phyloP scores from a whole-genome alignment of 2,797 vertebrate species.

The Mormyrus hasselquistii region DNA sequence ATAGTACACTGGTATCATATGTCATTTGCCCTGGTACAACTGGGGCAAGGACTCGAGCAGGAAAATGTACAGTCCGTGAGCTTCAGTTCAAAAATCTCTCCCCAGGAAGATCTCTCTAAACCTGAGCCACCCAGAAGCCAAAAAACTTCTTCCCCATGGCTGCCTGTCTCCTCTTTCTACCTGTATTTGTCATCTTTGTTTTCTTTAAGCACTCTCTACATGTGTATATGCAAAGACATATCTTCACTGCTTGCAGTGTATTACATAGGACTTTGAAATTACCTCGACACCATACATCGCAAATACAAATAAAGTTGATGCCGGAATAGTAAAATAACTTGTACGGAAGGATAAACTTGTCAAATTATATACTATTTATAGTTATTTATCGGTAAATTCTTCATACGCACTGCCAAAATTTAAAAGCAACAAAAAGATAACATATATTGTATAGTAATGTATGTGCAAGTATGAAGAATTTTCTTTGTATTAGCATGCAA shows the following conservation, averaged over 20 bases:
- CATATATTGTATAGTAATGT: neutral
- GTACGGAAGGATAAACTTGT: neutral
- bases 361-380: neutral
- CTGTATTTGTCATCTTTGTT: neutral
- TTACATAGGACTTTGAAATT: neutral
- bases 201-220: neutral
- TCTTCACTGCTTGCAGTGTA: neutral
- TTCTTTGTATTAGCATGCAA: neutral
- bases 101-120: neutral
- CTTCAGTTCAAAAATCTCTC: neutral
- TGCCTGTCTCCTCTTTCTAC: neutral
- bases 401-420: neutral
- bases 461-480: neutral
- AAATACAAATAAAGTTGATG: neutral
- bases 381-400: neutral
- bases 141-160: neutral
- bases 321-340: neutral
- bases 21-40: neutral
- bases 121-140: neutral
- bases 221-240: neutral
- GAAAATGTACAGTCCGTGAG: neutral
- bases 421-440: neutral
- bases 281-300: neutral
- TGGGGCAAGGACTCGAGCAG: neutral
- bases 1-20: neutral